Evolutionary conservation across 2,797 vertebrate species (phyloP).

Genomic region (Darevskia nairensis): DNA sequence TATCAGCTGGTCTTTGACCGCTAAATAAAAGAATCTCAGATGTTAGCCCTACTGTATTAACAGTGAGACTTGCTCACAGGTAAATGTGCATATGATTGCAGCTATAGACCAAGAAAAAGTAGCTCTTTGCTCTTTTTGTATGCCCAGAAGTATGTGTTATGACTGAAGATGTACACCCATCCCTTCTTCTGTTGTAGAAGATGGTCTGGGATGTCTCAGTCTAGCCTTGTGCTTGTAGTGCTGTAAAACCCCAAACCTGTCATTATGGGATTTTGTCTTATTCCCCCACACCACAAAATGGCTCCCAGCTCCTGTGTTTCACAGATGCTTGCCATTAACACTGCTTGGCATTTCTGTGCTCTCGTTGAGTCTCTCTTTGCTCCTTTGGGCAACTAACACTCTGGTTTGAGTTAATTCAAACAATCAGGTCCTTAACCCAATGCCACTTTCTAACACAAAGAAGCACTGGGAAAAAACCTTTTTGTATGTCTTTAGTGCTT

Average conservation of each 20-base stretch:
- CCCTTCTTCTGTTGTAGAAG: constrained; percentile 4
- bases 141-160: background rate
- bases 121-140: background rate
- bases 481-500: constrained; percentile 65
- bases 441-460: constrained; percentile 54
- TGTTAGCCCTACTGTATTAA: background rate
- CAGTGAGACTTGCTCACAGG: background rate
- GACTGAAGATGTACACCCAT: background rate
- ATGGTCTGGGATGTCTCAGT: background rate
- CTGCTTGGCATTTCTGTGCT: constrained; percentile 73
- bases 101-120: background rate
- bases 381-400: constrained; percentile 55
- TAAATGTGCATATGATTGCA: background rate
- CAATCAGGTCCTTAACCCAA: constrained; percentile 63
- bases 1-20: too few relatives aligned
- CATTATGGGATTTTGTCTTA: constrained; percentile 41
- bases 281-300: constrained; percentile 63
- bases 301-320: constrained; percentile 65
- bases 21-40: too few relatives aligned
- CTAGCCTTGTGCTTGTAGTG: background rate
- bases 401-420: constrained; percentile 48
- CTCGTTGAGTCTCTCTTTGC: constrained; percentile 68
- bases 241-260: constrained; percentile 15
- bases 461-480: constrained; percentile 66
- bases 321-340: constrained; percentile 74